A percentile compares a stretch with the other conserved stretches of the same genome.
Evolutionary conservation across 2,888 invertebrate species (phyloP).

Genomic region (Sceliomorpha sp.): DNA sequence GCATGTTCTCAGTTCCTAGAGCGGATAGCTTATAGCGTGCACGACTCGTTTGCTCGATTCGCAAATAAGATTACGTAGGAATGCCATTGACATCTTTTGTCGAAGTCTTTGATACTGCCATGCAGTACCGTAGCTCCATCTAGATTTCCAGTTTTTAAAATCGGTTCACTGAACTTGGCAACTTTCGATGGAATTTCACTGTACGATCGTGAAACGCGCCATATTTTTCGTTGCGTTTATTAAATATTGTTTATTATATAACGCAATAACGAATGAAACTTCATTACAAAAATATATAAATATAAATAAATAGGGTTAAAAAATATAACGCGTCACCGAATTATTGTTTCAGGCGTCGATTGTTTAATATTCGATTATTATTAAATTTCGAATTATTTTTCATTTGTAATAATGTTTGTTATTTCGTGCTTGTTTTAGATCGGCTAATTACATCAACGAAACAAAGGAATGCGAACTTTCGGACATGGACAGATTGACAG

Average conservation of each 20-base stretch:
- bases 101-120: constrained; percentile 48
- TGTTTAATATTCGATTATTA: too few species aligned
- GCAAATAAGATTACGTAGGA: constrained; percentile 65
- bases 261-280: too few species aligned
- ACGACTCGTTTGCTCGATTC: constrained; percentile 62
- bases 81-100: constrained; percentile 61
- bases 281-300: too few species aligned
- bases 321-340: too few species aligned
- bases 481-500: constrained; percentile 94
- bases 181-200: constrained; percentile 19
- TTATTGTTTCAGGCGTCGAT: too few species aligned
- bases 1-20: constrained; percentile 59
- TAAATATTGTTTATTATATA: too few species aligned
- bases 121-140: constrained; percentile 9
- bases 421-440: constrained; percentile 85
- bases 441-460: constrained; percentile 93
- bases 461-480: constrained; percentile 93
- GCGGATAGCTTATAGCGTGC: constrained; percentile 62
- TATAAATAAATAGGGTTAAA: too few species aligned
- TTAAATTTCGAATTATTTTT: constrained; percentile 13
- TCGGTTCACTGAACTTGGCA: constrained; percentile 19
- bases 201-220: too few species aligned
- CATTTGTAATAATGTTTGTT: constrained; percentile 12
- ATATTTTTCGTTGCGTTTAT: constrained; percentile 20
- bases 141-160: constrained; percentile 32